These are phyloP conservation scores for Amphilophus citrinellus DNA, from an alignment of 2,113 vertebrate species.

Conservation along the genomic window DNA sequence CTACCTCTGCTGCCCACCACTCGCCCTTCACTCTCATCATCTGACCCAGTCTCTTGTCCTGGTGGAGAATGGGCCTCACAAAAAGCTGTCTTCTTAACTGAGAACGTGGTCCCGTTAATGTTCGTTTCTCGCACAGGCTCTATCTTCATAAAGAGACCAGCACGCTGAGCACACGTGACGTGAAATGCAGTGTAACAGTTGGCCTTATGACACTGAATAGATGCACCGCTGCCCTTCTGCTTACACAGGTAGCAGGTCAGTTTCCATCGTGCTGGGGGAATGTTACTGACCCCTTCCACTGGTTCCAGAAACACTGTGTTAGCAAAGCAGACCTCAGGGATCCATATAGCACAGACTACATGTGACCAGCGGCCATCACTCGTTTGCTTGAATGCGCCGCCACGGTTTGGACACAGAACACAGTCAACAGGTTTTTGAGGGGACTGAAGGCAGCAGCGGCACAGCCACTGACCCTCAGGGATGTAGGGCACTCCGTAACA, in stretches of 20 bases:
- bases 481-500: conserved; percentile 98
- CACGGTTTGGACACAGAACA: conserved; percentile 94
- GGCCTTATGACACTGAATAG: conserved; percentile 97
- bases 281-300: conserved; percentile 93
- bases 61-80: conserved; percentile 92
- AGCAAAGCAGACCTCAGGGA: conserved; percentile 97
- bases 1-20: conserved; percentile 80
- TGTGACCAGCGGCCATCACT: conserved; percentile 96
- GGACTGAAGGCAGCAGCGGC: conserved; percentile 96
- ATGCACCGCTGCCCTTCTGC: conserved; percentile 93
- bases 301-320: conserved; percentile 99
- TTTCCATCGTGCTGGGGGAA: conserved; percentile 96
- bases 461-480: conserved; percentile 98
- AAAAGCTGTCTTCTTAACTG: conserved; percentile 96
- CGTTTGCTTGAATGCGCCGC: conserved; percentile 98
- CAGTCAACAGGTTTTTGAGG: conserved; percentile 95
- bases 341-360: conserved; percentile 98
- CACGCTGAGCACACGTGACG: conserved; percentile 94
- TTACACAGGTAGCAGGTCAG: conserved; percentile 97
- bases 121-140: conserved; percentile 95
- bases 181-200: conserved; percentile 99
- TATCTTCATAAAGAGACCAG: conserved; percentile 98
- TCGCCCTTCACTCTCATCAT: conserved; percentile 78
- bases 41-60: conserved; percentile 72
- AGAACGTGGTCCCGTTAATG: conserved; percentile 93